Base-by-base conservation (phyloP, 2,797 vertebrate species). In the Helicolenus hilgendorfi region DNA sequence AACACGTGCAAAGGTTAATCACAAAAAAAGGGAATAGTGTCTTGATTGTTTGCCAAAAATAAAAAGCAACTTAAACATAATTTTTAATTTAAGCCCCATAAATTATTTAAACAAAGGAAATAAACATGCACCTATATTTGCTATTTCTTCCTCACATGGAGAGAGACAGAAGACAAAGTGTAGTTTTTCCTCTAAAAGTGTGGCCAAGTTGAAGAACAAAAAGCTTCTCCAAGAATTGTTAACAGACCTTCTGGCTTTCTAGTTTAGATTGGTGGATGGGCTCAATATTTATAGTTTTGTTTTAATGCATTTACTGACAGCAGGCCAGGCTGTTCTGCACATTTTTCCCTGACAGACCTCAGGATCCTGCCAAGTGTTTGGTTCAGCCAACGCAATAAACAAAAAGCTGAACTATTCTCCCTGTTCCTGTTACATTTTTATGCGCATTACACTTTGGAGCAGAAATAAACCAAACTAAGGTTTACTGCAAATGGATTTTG, bases 221-320 rank as follows among this genome's bases (percentile, higher is more conserved):
- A 72, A 72, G 24, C 36, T 49, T 70, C 27, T 84, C 63, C n/a
- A 10, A 27, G 72, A 77, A 71, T 77, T 70, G 72, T 85, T 74
- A 79, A 84, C 70, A 56, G 81, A 87, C 79, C 69, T 82, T 67
- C 67, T 79, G 83, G 31, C 70, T 89, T 84, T 87, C 41, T 41
- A 75, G 87, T 85, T 88, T 80, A 77, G 80, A 84, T 74, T 76
- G 59, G 70, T 83, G 68, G 75, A 89, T 31, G 33, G 72, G 3
- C 65, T 20, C 79, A 84, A 35, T 91, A 92, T 94, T 93, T 93
- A 92, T 81, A 87, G 86, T 85, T 20, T 90, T 62, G 74, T 84
- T 80, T 88, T 93, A 90, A 93, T 92, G 92, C 92, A 89, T 87
- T 84, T 72, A 83, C 89, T 94, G 93, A 92, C 88, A 76, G 63